Evolutionary conservation across 2,888 invertebrate species (phyloP), one percentile per base, ranked within the genome.

Genomic region (Lasioglossum zephyrum): DNA sequence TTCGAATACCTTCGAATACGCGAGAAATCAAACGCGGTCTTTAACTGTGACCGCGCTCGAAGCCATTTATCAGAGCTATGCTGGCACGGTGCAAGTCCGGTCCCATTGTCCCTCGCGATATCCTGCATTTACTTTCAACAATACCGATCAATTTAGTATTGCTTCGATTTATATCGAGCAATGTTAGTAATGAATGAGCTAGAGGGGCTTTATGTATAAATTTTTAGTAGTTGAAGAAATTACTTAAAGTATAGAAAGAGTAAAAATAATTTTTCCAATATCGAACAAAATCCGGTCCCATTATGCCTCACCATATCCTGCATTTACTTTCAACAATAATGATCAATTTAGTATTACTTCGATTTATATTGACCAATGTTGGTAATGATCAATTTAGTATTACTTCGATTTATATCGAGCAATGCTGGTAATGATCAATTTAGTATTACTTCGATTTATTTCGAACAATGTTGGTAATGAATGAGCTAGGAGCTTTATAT

Each of bases 11-110:
- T 66, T 26, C 26, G 13, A 11, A 26, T 13, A 13, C 16, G 31
- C 18, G 36, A 13, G 9, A 47, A 36, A 6, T 31, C 41, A 47
- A 47, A 18, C 2, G 4, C 0, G 18, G 16, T 44, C 31, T 6
- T 11, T 18, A 26, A 16, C 0, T 39, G 13, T 77, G 16, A 82
- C 11, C 73, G 77, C 66, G 76, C 70, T 82, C 88, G 79, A 73
- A 77, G 79, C 72, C 49, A 83, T 44, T 39, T 66, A 57, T 74
- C 69, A 41, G 72, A 78, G 78, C 69, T 69, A 78, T 47, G 47
- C 41, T 26, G 75, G 75, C 81, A 76, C 72, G 82, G 77, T 81
- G 41, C 78, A 85, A 82, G 81, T 69, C 73, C 74, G 49, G 74
- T 79, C 36, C 41, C 70, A n/a, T 3, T 47, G 74, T 85, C n/a